Base-by-base conservation (phyloP, 2,113 vertebrate species). In the Atherinomorus stipes region DNA sequence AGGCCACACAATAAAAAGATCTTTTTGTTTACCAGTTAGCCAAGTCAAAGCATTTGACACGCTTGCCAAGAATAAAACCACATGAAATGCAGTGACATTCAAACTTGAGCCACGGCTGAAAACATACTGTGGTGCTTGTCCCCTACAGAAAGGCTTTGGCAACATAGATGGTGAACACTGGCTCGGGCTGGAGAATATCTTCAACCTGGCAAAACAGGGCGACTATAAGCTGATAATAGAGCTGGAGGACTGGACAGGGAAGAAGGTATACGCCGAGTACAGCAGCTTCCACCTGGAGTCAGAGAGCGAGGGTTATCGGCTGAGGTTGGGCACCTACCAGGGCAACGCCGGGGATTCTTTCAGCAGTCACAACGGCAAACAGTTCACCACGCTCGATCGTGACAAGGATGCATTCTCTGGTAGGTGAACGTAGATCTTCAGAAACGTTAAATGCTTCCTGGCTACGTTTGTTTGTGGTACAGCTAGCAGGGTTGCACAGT, bases 221-320 rank as follows among this genome's bases (percentile, higher is more conserved):
- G 96, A 98, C 89, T 99, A 99, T 78, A 97, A 95, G 74, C 77
- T 99, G 69, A 80, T 99, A 93, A 95, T 99, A 34, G 97, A 99
- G 89, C 69, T 99, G 84, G 98, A 99, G 93, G 98, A 99, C 93
- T 99, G 98, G 98, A 95, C 94, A 60, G 96, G 96, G 76, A 99
- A 99, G 87, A 99, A 99, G 80, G 97, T 99, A 21, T 99, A 98
- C 0, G 98, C 98, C 0, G 98, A 99, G 91, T 99, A 99, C 65
- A 97, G 97, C 89, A 98, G 97, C 83, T 99, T 99, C 88, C 96
- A 90, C 26, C 89, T 98, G 83, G 98, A 99, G 89, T 71, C 96
- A 0, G 98, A 99, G 88, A 96, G 91, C 0, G 97, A 99, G 59
- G 97, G 93, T 54, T 99, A 96, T 47, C 93, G 96, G 3, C 81